Evolutionary conservation across 2,113 vertebrate species (phyloP).

Genomic region (Megaleporinus macrocephalus): DNA sequence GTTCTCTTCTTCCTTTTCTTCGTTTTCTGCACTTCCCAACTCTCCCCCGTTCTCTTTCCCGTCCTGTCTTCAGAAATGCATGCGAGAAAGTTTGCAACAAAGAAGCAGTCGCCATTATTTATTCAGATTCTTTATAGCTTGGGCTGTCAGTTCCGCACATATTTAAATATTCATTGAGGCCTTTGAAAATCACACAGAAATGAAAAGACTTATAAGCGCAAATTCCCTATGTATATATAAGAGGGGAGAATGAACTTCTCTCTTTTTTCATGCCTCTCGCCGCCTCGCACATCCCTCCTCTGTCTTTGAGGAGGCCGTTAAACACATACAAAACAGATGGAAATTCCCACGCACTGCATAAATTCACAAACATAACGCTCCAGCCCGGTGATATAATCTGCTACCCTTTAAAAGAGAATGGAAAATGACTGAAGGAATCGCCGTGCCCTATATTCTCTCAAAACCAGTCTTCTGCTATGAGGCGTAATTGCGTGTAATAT

Average conservation of each 20-base stretch:
- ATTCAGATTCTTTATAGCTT: constrained; percentile 63
- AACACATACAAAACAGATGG: constrained; percentile 43
- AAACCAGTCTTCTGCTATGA: constrained; percentile 78
- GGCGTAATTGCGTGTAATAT: constrained; percentile 87
- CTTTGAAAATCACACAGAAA: constrained; percentile 67
- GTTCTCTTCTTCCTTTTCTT: constrained; percentile 13
- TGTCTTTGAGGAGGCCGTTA: constrained; percentile 43
- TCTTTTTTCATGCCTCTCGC: constrained; percentile 10
- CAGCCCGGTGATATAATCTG: neutral
- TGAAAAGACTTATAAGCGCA: constrained; percentile 52
- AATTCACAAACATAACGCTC: neutral
- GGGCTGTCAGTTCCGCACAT: constrained; percentile 63
- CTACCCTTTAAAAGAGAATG: constrained; percentile 83
- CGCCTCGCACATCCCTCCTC: constrained; percentile 47
- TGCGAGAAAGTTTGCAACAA: constrained; percentile 55
- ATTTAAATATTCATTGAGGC: constrained; percentile 68
- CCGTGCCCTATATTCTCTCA: constrained; percentile 56
- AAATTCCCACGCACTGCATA: constrained; percentile 20
- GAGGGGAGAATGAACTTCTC: neutral
- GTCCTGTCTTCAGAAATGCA: constrained; percentile 15
- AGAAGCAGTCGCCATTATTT: constrained; percentile 62
- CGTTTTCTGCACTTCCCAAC: neutral
- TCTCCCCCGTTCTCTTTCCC: neutral
- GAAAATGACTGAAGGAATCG: constrained; percentile 54
- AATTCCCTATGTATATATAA: constrained; percentile 24